Percentiles rank a stretch among this genome's conserved stretches.
Evolutionary conservation across 35 echinoderm and acorn worm species (phyloP).

Genomic region (Amphiura filiformis): DNA sequence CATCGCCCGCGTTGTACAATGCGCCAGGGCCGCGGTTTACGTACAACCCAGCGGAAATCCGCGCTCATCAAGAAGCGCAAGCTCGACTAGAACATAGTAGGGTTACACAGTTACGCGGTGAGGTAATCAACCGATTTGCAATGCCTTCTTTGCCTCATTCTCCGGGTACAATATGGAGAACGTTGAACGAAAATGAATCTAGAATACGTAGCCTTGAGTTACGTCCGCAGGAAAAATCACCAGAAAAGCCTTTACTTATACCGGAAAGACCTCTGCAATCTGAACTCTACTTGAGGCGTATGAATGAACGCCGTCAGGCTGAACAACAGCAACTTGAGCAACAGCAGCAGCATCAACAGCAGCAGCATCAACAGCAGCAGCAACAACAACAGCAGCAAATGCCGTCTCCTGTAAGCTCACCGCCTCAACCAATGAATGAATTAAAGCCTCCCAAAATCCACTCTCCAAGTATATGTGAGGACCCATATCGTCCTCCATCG

Average conservation of each 20-base stretch:
- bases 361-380: too few relatives aligned
- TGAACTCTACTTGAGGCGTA: constrained; percentile 82
- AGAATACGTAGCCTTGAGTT: constrained; percentile 73
- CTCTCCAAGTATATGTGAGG: background rate
- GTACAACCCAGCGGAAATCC: constrained; percentile 81
- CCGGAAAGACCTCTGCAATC: constrained; percentile 82
- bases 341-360: background rate
- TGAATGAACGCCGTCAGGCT: constrained; percentile 53
- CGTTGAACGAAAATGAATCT: constrained; percentile 76
- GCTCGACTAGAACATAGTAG: constrained; percentile 78
- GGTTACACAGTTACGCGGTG: constrained; percentile 63
- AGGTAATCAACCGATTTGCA: constrained; percentile 26
- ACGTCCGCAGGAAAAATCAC: constrained; percentile 31
- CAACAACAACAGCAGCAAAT: too few relatives aligned
- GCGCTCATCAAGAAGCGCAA: constrained; percentile 63
- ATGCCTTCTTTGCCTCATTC: constrained; percentile 50
- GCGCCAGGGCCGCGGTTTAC: constrained; percentile 84
- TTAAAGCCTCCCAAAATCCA: background rate
- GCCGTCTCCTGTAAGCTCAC: background rate
- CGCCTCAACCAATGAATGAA: background rate
- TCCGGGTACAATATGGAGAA: constrained; percentile 76
- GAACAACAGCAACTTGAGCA: constrained; percentile 29
- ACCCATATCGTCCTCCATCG: background rate
- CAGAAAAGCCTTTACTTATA: constrained; percentile 53
- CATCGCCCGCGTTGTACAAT: constrained; percentile 60